phyloP scores from a whole-genome alignment of 2,797 vertebrate genomes.

The Pygocentrus nattereri region DNA sequence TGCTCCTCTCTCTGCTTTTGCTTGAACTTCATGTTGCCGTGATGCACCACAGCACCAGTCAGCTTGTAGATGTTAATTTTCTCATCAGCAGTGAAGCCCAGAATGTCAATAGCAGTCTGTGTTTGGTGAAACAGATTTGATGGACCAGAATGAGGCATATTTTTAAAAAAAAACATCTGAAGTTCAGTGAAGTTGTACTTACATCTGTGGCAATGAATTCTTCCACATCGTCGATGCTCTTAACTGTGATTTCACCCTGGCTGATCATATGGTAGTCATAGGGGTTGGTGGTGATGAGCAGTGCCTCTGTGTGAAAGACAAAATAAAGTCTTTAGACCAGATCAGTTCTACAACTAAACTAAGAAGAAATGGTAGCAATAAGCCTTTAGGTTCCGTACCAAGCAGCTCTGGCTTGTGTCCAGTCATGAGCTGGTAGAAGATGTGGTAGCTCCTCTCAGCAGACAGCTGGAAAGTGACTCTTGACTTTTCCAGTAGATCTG shows the following conservation, averaged over 20 bases:
- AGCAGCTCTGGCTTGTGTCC: conserved; percentile 81
- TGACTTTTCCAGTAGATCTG: too few species aligned
- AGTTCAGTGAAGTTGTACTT: conserved; percentile 58
- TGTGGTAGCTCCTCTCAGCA: background rate
- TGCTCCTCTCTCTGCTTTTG: conserved; percentile 83
- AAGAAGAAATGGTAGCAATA: too few species aligned
- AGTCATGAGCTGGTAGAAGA: conserved; percentile 54
- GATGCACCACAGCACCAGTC: conserved; percentile 80
- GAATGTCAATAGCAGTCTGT: conserved; percentile 77
- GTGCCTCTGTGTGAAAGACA: conserved; percentile 72
- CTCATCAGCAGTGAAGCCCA: conserved; percentile 79
- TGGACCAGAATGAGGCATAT: background rate
- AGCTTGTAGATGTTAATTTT: conserved; percentile 80
- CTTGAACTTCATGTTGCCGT: conserved; percentile 81
- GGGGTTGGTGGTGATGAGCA: conserved; percentile 81
- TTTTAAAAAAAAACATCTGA: too few species aligned
- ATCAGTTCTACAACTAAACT: background rate
- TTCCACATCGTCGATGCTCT: conserved; percentile 81
- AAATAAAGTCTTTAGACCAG: background rate
- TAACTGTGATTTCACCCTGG: conserved; percentile 82
- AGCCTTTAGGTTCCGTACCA: background rate
- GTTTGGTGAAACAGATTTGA: background rate
- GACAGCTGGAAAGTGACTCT: background rate
- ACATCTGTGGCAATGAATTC: conserved; percentile 84
- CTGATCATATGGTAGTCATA: conserved; percentile 79